Evolutionary conservation across 2,888 invertebrate species (phyloP).

Genomic region (Ornithoptera priamus): DNA sequence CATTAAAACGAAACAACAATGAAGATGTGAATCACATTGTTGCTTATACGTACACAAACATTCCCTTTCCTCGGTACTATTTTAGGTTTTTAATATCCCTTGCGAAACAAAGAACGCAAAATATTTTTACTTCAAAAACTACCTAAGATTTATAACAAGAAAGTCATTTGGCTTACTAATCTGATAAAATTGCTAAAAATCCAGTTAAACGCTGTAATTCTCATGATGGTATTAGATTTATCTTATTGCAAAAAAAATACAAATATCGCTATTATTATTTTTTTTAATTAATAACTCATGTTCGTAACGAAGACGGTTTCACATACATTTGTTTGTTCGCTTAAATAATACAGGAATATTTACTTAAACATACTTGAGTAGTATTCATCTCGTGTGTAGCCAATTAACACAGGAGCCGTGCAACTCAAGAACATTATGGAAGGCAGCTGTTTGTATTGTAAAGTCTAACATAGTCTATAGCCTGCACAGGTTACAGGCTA

Average conservation of each 20-base stretch:
- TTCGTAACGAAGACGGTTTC: neutral
- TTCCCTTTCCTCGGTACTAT: too few species aligned
- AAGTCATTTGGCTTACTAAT: too few species aligned
- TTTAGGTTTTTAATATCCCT: too few species aligned
- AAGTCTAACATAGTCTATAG: too few species aligned
- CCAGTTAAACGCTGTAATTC: too few species aligned
- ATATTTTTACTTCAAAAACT: too few species aligned
- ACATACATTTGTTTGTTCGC: neutral
- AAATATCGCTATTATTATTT: neutral
- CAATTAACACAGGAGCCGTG: conserved; percentile 7
- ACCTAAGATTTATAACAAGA: too few species aligned
- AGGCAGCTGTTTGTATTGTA: neutral
- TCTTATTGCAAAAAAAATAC: too few species aligned
- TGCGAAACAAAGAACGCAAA: too few species aligned
- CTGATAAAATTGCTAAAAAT: too few species aligned
- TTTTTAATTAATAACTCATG: neutral
- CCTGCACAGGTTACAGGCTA: too few species aligned
- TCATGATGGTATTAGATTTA: too few species aligned
- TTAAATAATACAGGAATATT: neutral
- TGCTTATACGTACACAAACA: conserved; percentile 3
- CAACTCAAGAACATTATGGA: neutral
- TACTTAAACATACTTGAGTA: neutral
- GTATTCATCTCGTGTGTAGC: conserved; percentile 3
- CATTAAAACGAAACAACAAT: conserved; percentile 5
- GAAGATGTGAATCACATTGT: conserved; percentile 16